Evolutionary conservation across 2,113 vertebrate species (phyloP).

Genomic region (Anarrhichthys ocellatus): DNA sequence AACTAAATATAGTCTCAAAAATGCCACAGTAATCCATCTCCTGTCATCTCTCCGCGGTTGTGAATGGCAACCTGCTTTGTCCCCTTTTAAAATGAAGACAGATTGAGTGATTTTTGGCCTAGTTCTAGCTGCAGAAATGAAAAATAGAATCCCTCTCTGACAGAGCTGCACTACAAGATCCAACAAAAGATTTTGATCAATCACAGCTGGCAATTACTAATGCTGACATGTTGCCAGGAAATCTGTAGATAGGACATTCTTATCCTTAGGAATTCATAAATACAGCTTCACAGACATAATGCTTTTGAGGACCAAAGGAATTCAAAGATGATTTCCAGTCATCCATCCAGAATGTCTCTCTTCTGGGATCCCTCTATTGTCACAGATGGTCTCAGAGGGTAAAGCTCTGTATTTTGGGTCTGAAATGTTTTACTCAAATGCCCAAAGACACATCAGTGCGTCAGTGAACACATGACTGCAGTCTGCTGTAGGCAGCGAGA

Average conservation of each 20-base stretch:
- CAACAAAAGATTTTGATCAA: slow-evolving; percentile 44
- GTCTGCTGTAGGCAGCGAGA: slow-evolving; percentile 33
- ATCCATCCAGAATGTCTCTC: slow-evolving; percentile 36
- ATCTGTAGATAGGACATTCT: slow-evolving; percentile 33
- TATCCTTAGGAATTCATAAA: slow-evolving; percentile 48
- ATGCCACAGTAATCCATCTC: slow-evolving; percentile 29
- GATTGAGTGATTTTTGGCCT: slow-evolving; percentile 32
- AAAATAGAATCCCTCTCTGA: slow-evolving; percentile 18
- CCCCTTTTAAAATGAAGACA: background rate
- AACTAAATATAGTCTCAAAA: slow-evolving; percentile 26
- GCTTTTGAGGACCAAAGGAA: slow-evolving; percentile 52
- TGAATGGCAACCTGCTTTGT: slow-evolving; percentile 27
- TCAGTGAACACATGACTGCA: slow-evolving; percentile 36
- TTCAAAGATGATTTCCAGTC: slow-evolving; percentile 39
- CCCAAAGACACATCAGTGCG: slow-evolving; percentile 41
- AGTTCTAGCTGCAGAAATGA: slow-evolving; percentile 14
- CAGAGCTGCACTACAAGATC: slow-evolving; percentile 29
- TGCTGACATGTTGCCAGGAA: slow-evolving; percentile 41
- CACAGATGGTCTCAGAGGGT: slow-evolving; percentile 54
- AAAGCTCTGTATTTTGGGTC: slow-evolving; percentile 30
- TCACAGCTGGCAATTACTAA: slow-evolving; percentile 50
- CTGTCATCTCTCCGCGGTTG: slow-evolving; percentile 14
- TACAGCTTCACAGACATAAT: slow-evolving; percentile 34
- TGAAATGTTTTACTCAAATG: slow-evolving; percentile 58
- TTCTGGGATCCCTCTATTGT: slow-evolving; percentile 51